Percentiles rank a stretch among this genome's conserved stretches.
Evolutionary conservation across 30 jellyfish, hydroid and myxozoan genomes (phyloP).

Genomic region (Chrysaora quinquecirrha): DNA sequence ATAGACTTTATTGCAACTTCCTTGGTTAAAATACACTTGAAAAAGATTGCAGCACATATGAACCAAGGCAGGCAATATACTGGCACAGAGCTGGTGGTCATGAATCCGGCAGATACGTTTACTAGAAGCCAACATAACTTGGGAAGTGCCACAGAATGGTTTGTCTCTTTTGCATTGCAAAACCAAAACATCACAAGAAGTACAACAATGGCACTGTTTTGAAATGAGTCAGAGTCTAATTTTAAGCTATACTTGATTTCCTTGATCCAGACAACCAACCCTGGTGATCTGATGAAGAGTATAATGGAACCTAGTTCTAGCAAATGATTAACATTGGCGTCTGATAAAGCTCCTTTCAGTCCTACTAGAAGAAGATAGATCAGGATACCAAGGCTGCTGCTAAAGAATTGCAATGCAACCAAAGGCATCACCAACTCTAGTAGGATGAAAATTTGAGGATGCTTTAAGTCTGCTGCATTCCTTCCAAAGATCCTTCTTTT

Average conservation of each 20-base stretch:
- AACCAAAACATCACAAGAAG: neutral
- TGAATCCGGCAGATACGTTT: too few species aligned
- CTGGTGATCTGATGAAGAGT: neutral
- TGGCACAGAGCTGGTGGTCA: too few species aligned
- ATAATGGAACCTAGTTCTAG: neutral
- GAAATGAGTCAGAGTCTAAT: neutral
- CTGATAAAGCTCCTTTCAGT: neutral
- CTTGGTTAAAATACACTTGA: too few species aligned
- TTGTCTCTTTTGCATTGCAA: neutral
- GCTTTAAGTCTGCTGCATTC: neutral
- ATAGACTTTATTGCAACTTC: too few species aligned
- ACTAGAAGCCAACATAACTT: too few species aligned
- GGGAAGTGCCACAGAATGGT: too few species aligned
- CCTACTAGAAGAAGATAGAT: neutral
- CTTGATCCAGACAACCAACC: neutral
- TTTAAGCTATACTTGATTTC: conserved; percentile 2
- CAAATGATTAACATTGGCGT: neutral
- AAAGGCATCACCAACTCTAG: neutral
- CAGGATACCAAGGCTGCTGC: conserved; percentile 1
- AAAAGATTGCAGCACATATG: too few species aligned
- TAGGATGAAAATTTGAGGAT: neutral
- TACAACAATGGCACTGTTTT: neutral
- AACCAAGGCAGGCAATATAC: too few species aligned
- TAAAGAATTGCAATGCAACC: neutral
- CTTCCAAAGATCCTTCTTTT: neutral